Percentiles rank a stretch among this genome's conserved stretches.
phyloP scores from a whole-genome alignment of 2,797 vertebrate species.

The Gobio occitaniae region DNA sequence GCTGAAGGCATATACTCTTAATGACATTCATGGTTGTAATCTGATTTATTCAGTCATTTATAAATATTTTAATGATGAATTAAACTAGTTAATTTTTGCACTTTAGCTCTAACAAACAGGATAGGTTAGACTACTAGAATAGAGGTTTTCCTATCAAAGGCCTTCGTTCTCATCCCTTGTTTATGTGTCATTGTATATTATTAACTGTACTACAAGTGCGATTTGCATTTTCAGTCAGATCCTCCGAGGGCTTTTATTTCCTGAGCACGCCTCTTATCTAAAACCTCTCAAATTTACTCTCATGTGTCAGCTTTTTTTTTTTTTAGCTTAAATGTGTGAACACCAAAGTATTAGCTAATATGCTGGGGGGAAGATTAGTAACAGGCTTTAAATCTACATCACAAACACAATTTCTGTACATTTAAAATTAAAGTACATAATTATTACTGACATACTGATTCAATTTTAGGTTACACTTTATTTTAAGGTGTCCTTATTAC shows the following conservation, averaged over 20 bases:
- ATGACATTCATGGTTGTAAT: neutral
- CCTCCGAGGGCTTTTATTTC: conserved; percentile 8
- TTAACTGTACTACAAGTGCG: neutral
- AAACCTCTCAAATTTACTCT: conserved; percentile 17
- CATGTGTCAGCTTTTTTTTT: neutral
- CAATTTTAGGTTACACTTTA: neutral
- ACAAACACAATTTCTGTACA: neutral
- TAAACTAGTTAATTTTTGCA: neutral
- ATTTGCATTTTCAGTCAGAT: conserved; percentile 17
- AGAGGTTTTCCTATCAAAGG: neutral
- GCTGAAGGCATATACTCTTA: neutral
- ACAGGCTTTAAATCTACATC: neutral
- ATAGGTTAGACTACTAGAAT: neutral
- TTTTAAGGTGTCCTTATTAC: neutral
- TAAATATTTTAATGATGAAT: neutral
- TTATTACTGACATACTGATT: neutral
- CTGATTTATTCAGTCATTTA: neutral
- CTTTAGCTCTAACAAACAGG: neutral
- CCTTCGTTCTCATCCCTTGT: neutral
- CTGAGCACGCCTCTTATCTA: conserved; percentile 27
- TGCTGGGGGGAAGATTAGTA: neutral
- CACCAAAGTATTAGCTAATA: neutral
- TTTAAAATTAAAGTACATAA: no score
- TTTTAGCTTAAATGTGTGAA: neutral
- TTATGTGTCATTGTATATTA: conserved; percentile 2